These are phyloP conservation scores for Unio pictorum DNA, from an alignment of 2,888 invertebrate genomes.

Conservation along the genomic window DNA sequence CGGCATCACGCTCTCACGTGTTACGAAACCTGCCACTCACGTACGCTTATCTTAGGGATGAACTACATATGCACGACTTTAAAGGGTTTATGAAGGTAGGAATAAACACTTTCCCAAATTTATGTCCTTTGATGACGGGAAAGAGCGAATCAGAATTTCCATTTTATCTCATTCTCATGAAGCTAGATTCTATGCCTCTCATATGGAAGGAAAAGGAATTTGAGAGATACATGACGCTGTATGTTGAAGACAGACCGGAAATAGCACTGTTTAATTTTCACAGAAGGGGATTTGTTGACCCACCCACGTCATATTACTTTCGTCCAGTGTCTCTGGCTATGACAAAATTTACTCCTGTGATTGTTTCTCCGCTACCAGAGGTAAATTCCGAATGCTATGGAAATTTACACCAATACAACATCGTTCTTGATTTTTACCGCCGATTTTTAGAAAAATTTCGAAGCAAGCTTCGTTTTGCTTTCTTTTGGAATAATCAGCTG, in stretches of 20 bases:
- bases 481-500: slow-evolving; percentile 87
- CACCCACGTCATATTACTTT: slow-evolving; percentile 88
- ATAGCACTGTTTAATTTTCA: slow-evolving; percentile 87
- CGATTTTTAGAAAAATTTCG: slow-evolving; percentile 77
- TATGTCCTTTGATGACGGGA: slow-evolving; percentile 32
- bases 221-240: slow-evolving; percentile 83
- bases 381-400: slow-evolving; percentile 77
- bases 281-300: slow-evolving; percentile 80
- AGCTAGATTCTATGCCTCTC: slow-evolving; percentile 76
- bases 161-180: slow-evolving; percentile 8
- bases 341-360: slow-evolving; percentile 44
- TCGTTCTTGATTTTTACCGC: slow-evolving; percentile 74
- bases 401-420: slow-evolving; percentile 80
- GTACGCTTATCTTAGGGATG: slow-evolving; percentile 27
- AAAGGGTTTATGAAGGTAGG: slow-evolving; percentile 40
- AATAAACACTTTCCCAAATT: slow-evolving; percentile 37
- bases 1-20: slow-evolving; percentile 22
- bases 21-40: slow-evolving; percentile 32
- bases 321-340: slow-evolving; percentile 81
- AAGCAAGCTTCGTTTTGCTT: slow-evolving; percentile 81
- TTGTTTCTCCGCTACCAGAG: no score
- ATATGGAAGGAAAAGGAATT: slow-evolving; percentile 86
- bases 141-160: slow-evolving; percentile 8
- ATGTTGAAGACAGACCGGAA: slow-evolving; percentile 85
- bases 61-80: slow-evolving; percentile 28